Conservation (phyloP, 2,113 vertebrate genomes). For the Scomber colias region DNA sequence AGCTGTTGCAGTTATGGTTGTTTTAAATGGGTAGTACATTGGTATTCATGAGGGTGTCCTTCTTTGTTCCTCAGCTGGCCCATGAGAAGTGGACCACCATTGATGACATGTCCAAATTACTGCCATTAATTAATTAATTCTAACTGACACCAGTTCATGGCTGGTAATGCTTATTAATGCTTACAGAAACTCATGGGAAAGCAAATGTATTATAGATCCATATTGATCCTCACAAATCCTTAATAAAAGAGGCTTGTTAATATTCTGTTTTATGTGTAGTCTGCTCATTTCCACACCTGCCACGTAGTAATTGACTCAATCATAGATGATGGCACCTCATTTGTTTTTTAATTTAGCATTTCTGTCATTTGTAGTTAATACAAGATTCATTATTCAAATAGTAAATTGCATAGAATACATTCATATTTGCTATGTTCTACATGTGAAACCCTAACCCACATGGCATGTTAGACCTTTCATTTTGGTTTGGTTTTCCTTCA, state of each 20-base stretch:
- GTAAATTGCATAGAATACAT: neutral
- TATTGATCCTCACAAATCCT: constrained; percentile 2
- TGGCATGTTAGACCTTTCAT: neutral
- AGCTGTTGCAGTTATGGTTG: neutral
- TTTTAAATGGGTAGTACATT: constrained; percentile 16
- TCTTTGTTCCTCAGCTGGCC: neutral
- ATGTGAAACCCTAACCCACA: neutral
- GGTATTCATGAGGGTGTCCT: constrained; percentile 21
- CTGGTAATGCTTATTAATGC: constrained; percentile 46
- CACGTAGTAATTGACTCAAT: neutral
- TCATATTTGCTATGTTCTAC: neutral
- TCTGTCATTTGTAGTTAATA: neutral
- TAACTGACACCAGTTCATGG: constrained; percentile 34
- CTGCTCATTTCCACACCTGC: constrained; percentile 20
- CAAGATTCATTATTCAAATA: neutral
- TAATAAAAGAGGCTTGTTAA: constrained; percentile 36
- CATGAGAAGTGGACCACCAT: neutral
- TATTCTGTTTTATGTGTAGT: constrained; percentile 14
- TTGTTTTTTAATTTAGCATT: neutral
- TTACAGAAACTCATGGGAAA: neutral
- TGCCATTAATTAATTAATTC: constrained; percentile 62
- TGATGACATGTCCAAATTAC: constrained; percentile 25
- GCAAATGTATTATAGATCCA: constrained; percentile 45
- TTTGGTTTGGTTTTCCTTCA: neutral
- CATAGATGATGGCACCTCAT: neutral